Base-by-base conservation (phyloP, 2,113 vertebrate genomes). In the Alligator sinensis region DNA sequence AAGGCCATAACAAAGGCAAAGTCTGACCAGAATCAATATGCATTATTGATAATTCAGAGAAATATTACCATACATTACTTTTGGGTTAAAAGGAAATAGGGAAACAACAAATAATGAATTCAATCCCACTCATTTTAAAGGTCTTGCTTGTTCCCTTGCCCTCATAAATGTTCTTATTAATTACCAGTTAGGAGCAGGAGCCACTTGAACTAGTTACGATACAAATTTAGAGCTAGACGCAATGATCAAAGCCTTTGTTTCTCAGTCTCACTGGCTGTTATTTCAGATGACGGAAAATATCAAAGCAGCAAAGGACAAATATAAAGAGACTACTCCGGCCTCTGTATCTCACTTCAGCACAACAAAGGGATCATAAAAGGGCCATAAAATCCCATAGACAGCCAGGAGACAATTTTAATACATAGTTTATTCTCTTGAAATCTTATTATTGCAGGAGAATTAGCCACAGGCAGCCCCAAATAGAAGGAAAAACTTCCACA, bases 151-250 rank as follows among this genome's bases (percentile, higher is more conserved):
- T 18, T 85, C 54, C 77, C 34, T 78, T 5, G 1, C 70, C 4
- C 30, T 15, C 27, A 4, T 0, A 0, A 3, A 38, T 11, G 2
- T 13, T 28, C 17, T 4, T 3, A 22, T 18, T 4, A 0, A 3
- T 77, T 34, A 68, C 27, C n/a, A 2, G 8, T 9, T 10, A 0
- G 18, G 8, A 11, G n/a, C 1, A 21, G n/a, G 34, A 57, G 9
- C 64, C 28, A 34, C 4, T 59, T 19, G 60, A 9, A 47, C 25
- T 0, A 3, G 72, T 58, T 19, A 1, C 30, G 6, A 1, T 30
- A 14, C 62, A 28, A 2, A 5, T 8, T 4, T 2, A 4, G 0
- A 1, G 75, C 47, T 47, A 27, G 4, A 22, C 4, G 7, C 2
- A 38, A 15, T 4, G 25, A 68, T 54, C 3, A 1, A 47, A 75